Evolutionary conservation across 2,888 invertebrate species (phyloP).

Genomic region (Tricholauxania praeusta): DNA sequence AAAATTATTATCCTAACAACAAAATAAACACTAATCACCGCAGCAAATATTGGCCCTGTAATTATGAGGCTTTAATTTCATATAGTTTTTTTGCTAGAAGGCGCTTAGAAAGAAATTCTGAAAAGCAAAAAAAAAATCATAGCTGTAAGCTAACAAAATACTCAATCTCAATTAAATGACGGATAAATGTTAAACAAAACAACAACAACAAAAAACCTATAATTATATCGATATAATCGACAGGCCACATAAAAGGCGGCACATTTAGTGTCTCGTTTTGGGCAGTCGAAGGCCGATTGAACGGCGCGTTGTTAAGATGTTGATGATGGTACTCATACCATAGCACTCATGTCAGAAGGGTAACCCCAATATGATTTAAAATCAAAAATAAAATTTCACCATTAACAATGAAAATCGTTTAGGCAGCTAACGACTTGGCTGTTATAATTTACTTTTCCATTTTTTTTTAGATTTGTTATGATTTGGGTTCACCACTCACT

Average conservation of each 20-base stretch:
- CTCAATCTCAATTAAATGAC: constrained; percentile 36
- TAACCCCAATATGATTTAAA: constrained; percentile 1
- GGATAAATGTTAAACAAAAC: background rate
- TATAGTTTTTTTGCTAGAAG: background rate
- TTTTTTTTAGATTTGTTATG: background rate
- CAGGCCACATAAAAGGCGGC: constrained; percentile 31
- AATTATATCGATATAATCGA: constrained; percentile 35
- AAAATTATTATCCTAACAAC: constrained; percentile 19
- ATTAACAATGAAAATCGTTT: constrained; percentile 23
- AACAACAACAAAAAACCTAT: background rate
- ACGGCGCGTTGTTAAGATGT: too few species aligned
- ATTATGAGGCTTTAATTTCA: background rate
- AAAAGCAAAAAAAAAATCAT: constrained; percentile 6
- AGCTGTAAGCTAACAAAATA: constrained; percentile 36
- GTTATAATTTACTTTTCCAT: too few species aligned
- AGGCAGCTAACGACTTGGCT: background rate
- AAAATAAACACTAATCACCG: constrained; percentile 19
- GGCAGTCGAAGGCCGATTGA: background rate
- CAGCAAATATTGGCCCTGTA: background rate
- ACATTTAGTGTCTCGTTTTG: constrained; percentile 19
- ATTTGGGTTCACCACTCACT: background rate
- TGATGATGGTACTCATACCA: too few species aligned
- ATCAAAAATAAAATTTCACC: background rate
- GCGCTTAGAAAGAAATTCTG: background rate
- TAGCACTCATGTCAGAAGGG: background rate